These are phyloP conservation scores for Tachypleus tridentatus DNA, from an alignment of 1,140 invertebrate genomes.

Conservation along the genomic window DNA sequence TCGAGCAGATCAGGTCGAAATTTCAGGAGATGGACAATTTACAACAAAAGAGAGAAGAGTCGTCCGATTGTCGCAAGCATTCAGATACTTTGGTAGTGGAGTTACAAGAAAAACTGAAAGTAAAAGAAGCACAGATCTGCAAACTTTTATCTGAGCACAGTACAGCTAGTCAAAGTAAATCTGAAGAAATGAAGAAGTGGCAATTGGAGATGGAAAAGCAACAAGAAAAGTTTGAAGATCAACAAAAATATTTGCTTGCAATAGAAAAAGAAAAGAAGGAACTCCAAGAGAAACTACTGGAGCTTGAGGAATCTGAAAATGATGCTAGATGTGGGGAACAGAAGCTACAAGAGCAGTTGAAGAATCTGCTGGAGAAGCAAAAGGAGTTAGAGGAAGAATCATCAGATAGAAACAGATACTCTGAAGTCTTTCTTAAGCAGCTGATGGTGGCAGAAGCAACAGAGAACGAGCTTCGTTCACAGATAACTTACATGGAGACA, in stretches of 20 bases:
- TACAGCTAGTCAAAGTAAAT: constrained; percentile 7
- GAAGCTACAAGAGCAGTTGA: constrained; percentile 17
- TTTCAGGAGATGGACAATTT: background rate
- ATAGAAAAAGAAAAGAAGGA: constrained; percentile 13
- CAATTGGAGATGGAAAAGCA: constrained; percentile 11
- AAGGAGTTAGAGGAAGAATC: constrained; percentile 14
- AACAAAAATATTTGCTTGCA: constrained; percentile 12
- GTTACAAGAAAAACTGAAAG: background rate
- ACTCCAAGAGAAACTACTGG: constrained; percentile 21
- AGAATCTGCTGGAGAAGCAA: constrained; percentile 17
- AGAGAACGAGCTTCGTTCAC: constrained; percentile 42
- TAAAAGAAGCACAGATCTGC: constrained; percentile 4
- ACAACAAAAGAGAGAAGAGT: constrained; percentile 5
- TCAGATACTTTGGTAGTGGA: background rate
- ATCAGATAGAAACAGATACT: constrained; percentile 10
- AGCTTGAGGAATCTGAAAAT: constrained; percentile 25
- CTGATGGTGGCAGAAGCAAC: constrained; percentile 43
- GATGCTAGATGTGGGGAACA: constrained; percentile 21
- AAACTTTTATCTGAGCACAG: constrained; percentile 6
- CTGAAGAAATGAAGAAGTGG: constrained; percentile 6
- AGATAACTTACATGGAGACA: constrained; percentile 24
- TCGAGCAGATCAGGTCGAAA: background rate
- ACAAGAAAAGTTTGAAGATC: constrained; percentile 7
- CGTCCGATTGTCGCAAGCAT: background rate
- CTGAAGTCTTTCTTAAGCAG: constrained; percentile 27